These are phyloP conservation scores for Aphidius colemani DNA, from an alignment of 2,888 invertebrate species.

Conservation along the genomic window DNA sequence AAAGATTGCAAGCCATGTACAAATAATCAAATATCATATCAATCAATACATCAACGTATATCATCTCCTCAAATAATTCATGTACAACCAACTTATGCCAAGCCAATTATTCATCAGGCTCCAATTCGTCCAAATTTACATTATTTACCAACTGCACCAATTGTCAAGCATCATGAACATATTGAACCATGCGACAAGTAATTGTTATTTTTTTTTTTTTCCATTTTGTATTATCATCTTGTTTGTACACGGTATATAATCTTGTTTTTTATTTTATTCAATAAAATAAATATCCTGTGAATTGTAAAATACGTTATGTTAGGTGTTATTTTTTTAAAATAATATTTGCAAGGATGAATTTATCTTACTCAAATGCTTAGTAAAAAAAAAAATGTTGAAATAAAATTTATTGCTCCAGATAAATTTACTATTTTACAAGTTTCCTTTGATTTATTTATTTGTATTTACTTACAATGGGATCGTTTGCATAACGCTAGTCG, in stretches of 20 bases:
- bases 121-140: slow-evolving; percentile 33
- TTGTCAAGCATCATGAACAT: slow-evolving; percentile 22
- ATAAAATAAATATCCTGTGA: no score
- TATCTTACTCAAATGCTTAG: no score
- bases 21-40: slow-evolving; percentile 20
- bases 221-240: no score
- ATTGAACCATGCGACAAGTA: slow-evolving; percentile 9
- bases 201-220: background rate
- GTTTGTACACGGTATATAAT: background rate
- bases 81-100: slow-evolving; percentile 36
- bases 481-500: no score
- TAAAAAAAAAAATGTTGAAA: no score
- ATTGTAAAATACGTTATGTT: background rate
- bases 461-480: background rate
- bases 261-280: background rate
- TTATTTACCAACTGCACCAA: slow-evolving; percentile 28
- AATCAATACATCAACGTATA: slow-evolving; percentile 23
- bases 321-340: background rate
- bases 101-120: slow-evolving; percentile 38
- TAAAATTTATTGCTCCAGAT: no score
- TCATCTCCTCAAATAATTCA: slow-evolving; percentile 37
- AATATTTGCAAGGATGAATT: background rate
- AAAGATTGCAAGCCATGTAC: slow-evolving; percentile 30
- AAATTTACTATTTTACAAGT: slow-evolving; percentile 8
- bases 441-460: background rate